Percentiles rank a stretch among this genome's conserved stretches.
Evolutionary conservation across 2,797 vertebrate genomes (phyloP).

Genomic region (Agapornis canus): DNA sequence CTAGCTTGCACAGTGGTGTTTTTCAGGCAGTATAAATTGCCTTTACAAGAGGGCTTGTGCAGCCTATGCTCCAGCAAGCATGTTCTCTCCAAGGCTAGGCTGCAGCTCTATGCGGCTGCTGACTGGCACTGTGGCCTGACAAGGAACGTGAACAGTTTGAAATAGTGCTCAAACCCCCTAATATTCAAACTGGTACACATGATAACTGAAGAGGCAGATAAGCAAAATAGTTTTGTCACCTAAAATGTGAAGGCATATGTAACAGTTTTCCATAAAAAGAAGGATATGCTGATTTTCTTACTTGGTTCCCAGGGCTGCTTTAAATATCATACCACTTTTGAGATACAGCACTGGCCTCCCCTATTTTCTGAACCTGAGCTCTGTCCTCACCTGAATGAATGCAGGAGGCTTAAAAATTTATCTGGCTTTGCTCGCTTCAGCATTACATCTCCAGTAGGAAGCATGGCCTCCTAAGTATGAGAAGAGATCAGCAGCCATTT

Average conservation of each 20-base stretch:
- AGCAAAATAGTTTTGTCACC: background rate
- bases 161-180: background rate
- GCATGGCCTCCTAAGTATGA: rapidly evolving
- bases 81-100: rapidly evolving
- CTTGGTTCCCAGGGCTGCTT: background rate
- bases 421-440: background rate
- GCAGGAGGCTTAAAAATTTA: background rate
- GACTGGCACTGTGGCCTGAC: rapidly evolving
- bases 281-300: background rate
- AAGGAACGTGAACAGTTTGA: background rate
- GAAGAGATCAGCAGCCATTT: background rate
- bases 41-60: background rate
- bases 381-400: background rate
- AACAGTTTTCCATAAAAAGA: background rate
- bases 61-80: background rate
- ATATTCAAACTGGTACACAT: background rate
- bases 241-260: background rate
- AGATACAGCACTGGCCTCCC: background rate
- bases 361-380: background rate
- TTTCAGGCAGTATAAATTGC: background rate
- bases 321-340: background rate
- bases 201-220: background rate
- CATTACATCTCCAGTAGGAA: background rate
- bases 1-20: background rate
- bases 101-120: background rate